phyloP scores from a whole-genome alignment of 2,888 invertebrate genomes.

The Microctonus brassicae region DNA sequence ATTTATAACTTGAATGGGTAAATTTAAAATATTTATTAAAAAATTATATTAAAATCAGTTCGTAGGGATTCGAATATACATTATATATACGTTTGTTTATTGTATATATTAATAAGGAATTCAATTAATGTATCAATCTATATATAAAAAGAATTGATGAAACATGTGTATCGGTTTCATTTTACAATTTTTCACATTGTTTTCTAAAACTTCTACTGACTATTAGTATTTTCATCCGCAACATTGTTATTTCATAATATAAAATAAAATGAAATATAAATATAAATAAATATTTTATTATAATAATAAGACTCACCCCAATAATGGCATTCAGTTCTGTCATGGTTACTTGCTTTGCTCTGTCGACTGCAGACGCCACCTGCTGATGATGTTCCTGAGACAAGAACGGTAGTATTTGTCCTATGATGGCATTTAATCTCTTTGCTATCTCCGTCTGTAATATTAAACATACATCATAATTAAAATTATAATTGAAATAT shows the following conservation, averaged over 20 bases:
- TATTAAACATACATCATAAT: conserved; percentile 37
- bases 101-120: no score
- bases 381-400: conserved; percentile 93
- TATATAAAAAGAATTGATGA: no score
- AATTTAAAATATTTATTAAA: no score
- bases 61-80: no score
- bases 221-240: conserved; percentile 23
- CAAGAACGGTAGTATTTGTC: conserved; percentile 93
- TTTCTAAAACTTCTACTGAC: conserved; percentile 5
- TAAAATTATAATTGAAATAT: conserved; percentile 6
- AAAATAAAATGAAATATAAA: background rate
- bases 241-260: conserved; percentile 22
- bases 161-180: no score
- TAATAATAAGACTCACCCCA: conserved; percentile 78
- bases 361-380: conserved; percentile 92
- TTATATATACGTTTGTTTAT: no score
- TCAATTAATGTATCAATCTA: no score
- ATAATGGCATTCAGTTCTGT: conserved; percentile 94
- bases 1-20: no score
- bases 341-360: conserved; percentile 96
- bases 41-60: no score
- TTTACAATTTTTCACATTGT: no score
- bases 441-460: conserved; percentile 95
- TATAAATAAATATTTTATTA: conserved; percentile 3
- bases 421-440: conserved; percentile 92